Evolutionary conservation across 2,888 invertebrate genomes (phyloP).

Genomic region (Oxytorus armatus): DNA sequence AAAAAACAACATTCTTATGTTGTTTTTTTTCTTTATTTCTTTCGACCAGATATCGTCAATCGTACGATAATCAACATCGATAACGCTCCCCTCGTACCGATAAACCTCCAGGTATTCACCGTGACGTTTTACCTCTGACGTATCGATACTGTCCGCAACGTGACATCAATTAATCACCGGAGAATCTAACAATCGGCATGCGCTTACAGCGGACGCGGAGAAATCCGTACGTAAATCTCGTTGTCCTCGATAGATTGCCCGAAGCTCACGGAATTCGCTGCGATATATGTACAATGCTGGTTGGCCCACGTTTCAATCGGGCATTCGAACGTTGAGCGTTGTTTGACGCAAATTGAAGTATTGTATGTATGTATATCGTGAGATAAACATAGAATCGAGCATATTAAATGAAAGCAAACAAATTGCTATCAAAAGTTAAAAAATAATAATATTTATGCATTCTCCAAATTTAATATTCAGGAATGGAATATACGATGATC

Average conservation of each 20-base stretch:
- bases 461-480: too few species aligned
- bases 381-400: too few species aligned
- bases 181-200: constrained; percentile 14
- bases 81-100: constrained; percentile 1
- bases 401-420: too few species aligned
- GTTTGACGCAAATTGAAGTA: too few species aligned
- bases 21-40: neutral
- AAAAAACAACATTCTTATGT: too few species aligned
- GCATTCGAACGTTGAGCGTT: too few species aligned
- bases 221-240: constrained; percentile 18
- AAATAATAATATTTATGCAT: too few species aligned
- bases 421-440: too few species aligned
- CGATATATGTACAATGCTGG: too few species aligned
- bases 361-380: too few species aligned
- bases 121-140: constrained; percentile 28
- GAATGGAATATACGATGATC: too few species aligned
- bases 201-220: neutral
- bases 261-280: neutral
- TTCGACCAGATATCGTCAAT: neutral
- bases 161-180: constrained; percentile 23
- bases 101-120: constrained; percentile 14
- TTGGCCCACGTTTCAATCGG: neutral
- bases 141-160: constrained; percentile 1
- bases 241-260: constrained; percentile 6
- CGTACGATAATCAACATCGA: constrained; percentile 4